Evolutionary conservation across 2,113 vertebrate species (phyloP), one percentile per base, ranked within the genome.

Genomic region (Perognathus longimembris): DNA sequence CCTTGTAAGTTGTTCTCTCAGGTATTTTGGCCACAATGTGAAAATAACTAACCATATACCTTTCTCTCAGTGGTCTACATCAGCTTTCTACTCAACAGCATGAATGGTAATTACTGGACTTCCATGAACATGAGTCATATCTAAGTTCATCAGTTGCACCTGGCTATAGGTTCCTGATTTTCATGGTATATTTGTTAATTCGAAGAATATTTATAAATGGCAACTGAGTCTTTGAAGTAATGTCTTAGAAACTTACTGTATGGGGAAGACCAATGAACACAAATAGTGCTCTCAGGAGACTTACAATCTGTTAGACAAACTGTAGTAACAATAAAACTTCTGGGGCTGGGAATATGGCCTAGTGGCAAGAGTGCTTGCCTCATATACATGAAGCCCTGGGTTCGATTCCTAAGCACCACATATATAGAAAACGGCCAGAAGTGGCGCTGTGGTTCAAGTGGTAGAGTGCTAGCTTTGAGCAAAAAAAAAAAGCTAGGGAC

Each of bases 181-280:
- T 84, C 57, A 85, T 82, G 54, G 61, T 71, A 90, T 93, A 93
- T 84, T 94, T 87, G 63, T 90, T 94, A 64, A 94, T 83, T 93
- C 70, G 90, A 86, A 94, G 91, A 85, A 73, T 64, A 90, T 93
- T 94, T 93, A 85, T 32, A 34, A 40, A 75, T 95, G 26, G 54
- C 73, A 78, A 81, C 70, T 77, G 75, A 94, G 32, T 74, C 40
- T 57, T 80, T 83, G 54, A 69, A 88, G 22, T 59, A 83, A 34
- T 30, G 30, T 85, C 54, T 22, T 40, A 79, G 71, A 57, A 77
- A 26, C 20, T 57, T 81, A 36, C 22, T 85, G 28, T 50, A 73
- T 10, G 84, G 28, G 50, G 40, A 28, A 64, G 73, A 80, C 42
- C 3, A 87, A 18, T 5, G 73, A 90, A 32, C 66, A 54, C 5